Evolutionary conservation across 2,113 vertebrate genomes (phyloP).

Genomic region (Dromiciops gliroides): DNA sequence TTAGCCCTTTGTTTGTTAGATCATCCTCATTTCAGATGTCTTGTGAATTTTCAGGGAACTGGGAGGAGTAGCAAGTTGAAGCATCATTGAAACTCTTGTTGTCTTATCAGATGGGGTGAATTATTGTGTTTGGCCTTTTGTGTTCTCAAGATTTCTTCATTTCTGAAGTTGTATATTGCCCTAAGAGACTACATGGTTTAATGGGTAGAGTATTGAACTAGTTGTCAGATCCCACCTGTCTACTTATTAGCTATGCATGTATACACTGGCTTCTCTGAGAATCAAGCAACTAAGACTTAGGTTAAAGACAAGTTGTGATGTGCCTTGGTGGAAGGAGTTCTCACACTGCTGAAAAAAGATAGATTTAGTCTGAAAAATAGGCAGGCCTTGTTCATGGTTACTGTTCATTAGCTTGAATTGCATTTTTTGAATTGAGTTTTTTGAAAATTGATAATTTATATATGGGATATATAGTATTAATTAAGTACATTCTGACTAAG

Average conservation of each 20-base stretch:
- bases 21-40: background rate
- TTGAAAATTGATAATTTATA: background rate
- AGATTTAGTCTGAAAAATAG: background rate
- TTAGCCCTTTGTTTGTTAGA: background rate
- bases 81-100: background rate
- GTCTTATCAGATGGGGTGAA: background rate
- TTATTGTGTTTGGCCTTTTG: background rate
- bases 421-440: background rate
- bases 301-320: background rate
- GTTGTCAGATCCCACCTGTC: background rate
- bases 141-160: background rate
- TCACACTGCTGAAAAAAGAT: background rate
- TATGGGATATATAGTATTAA: background rate
- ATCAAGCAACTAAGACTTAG: background rate
- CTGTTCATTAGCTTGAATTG: background rate
- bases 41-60: background rate
- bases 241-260: background rate
- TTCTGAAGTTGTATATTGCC: background rate
- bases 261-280: background rate
- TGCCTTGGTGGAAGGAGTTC: background rate
- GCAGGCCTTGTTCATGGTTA: background rate
- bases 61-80: background rate
- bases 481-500: background rate
- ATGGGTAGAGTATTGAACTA: background rate
- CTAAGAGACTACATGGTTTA: background rate